Evolutionary conservation across 1,140 invertebrate genomes (phyloP).

Genomic region (Lucilia cuprina): DNA sequence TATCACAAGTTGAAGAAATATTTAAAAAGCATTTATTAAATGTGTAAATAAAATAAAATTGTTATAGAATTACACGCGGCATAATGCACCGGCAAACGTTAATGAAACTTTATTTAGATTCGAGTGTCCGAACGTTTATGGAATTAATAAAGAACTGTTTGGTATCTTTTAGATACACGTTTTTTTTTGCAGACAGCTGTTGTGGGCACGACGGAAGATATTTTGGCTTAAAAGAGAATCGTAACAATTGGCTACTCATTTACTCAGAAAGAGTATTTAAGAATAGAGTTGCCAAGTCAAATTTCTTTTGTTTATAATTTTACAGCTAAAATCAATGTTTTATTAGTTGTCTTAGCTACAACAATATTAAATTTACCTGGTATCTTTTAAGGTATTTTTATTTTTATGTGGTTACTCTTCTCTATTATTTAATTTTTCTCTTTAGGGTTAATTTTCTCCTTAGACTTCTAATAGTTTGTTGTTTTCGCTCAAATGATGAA

Average conservation of each 20-base stretch:
- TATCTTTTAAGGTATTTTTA: too few relatives aligned
- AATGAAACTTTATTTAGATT: background rate
- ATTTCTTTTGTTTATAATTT: too few relatives aligned
- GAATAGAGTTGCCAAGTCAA: background rate
- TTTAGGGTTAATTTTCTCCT: background rate
- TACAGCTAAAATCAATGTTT: too few relatives aligned
- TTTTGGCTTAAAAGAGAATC: slow-evolving; percentile 3
- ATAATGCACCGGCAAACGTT: background rate
- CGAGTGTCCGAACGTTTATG: background rate
- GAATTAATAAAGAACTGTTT: background rate
- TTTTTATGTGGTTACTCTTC: background rate
- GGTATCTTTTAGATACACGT: slow-evolving; percentile 2
- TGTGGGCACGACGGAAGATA: background rate
- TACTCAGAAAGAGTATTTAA: background rate
- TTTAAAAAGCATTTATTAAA: background rate
- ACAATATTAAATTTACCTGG: too few relatives aligned
- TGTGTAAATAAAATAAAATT: background rate
- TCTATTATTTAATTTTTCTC: background rate
- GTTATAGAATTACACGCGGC: slow-evolving; percentile 9
- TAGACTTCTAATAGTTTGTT: background rate
- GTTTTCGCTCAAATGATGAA: background rate
- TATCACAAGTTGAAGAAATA: background rate
- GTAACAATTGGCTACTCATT: background rate
- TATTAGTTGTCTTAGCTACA: too few relatives aligned
- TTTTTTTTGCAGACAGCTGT: background rate